These are phyloP conservation scores for Lithobates pipiens DNA, from an alignment of 2,797 vertebrate genomes.

Conservation along the genomic window DNA sequence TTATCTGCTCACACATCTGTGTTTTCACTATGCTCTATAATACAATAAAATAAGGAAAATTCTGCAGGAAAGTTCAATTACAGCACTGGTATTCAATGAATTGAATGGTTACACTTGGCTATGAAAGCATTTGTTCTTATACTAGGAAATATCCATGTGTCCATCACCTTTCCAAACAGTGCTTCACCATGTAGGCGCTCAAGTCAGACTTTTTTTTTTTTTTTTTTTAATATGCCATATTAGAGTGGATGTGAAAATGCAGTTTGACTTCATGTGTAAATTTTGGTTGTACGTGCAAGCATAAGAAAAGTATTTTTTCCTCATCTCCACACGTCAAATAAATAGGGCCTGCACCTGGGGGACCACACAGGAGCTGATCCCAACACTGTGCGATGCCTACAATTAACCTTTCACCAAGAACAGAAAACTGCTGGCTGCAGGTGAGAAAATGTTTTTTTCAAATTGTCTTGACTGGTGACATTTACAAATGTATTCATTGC, in stretches of 20 bases:
- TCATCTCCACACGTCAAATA: slow-evolving; percentile 16
- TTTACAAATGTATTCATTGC: background rate
- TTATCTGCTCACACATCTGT: slow-evolving; percentile 29
- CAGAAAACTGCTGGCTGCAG: slow-evolving; percentile 31
- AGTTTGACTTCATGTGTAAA: background rate
- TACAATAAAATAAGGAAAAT: slow-evolving; percentile 11
- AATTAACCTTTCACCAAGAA: slow-evolving; percentile 41
- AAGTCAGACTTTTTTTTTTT: no score
- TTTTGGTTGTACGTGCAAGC: slow-evolving; percentile 4
- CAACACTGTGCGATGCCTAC: background rate
- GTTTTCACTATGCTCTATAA: slow-evolving; percentile 19
- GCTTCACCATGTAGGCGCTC: background rate
- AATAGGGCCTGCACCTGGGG: slow-evolving; percentile 34
- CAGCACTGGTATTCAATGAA: background rate
- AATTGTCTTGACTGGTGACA: slow-evolving; percentile 5
- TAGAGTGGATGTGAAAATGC: background rate
- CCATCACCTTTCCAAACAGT: background rate
- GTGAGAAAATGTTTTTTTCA: slow-evolving; percentile 15
- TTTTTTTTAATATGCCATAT: no score
- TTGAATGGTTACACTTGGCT: background rate
- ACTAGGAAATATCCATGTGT: slow-evolving; percentile 11
- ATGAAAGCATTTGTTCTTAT: background rate
- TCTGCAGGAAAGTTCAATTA: background rate
- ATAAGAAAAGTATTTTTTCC: background rate
- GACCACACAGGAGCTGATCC: slow-evolving; percentile 47